A percentile compares a stretch with the other conserved stretches of the same genome.
Evolutionary conservation across 2,113 vertebrate species (phyloP).

Genomic region (Cyprinodon brontotheroides): DNA sequence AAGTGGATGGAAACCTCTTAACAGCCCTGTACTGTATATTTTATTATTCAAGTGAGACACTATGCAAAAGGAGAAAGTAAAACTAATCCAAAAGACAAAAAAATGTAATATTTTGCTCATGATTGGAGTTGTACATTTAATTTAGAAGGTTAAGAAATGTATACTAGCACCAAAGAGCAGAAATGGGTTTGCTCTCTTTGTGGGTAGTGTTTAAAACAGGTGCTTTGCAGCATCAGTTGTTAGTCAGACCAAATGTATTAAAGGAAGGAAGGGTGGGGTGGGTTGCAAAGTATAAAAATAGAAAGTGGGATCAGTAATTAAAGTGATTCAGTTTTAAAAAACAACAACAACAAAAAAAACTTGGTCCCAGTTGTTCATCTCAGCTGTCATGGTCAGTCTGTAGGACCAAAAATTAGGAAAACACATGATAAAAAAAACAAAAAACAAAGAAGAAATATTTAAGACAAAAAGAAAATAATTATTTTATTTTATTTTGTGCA

Average conservation of each 20-base stretch:
- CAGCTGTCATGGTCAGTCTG: conserved; percentile 55
- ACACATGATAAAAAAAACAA: background rate
- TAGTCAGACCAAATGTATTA: conserved; percentile 30
- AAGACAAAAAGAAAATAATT: too few relatives aligned
- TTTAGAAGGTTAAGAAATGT: background rate
- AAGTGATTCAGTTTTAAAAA: conserved; percentile 46
- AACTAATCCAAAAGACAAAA: too few relatives aligned
- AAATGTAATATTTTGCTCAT: background rate
- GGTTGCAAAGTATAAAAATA: conserved; percentile 55
- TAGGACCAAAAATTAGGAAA: conserved; percentile 7
- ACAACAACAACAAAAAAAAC: too few relatives aligned
- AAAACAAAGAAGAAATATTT: background rate
- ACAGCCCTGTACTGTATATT: too few relatives aligned
- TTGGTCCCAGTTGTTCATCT: conserved; percentile 45
- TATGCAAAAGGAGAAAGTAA: too few relatives aligned
- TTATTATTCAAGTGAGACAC: too few relatives aligned
- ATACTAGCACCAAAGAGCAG: background rate
- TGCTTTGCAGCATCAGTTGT: conserved; percentile 61
- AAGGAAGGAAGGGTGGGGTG: background rate
- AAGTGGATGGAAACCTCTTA: too few relatives aligned
- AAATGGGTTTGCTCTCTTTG: background rate
- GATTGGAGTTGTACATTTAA: conserved; percentile 17
- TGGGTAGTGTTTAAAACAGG: conserved; percentile 57
- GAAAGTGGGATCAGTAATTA: conserved; percentile 62
- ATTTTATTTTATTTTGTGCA: background rate